A percentile compares a stretch with the other conserved stretches of the same genome.
phyloP scores from a whole-genome alignment of 2,797 vertebrate species.

The Mastacembelus armatus region DNA sequence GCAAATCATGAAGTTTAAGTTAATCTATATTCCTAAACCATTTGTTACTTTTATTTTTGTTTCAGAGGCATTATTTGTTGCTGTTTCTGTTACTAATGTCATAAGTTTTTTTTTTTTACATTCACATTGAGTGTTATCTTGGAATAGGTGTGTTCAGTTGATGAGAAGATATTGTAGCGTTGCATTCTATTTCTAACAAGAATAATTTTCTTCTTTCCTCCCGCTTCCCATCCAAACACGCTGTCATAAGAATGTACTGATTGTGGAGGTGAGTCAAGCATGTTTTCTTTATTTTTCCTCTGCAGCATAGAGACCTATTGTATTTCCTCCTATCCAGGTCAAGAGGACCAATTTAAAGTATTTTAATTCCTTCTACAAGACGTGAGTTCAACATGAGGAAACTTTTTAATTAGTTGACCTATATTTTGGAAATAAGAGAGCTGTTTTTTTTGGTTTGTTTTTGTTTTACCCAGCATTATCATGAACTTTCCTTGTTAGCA shows the following conservation, averaged over 20 bases:
- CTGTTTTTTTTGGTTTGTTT: slow-evolving; percentile 18
- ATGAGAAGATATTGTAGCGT: slow-evolving; percentile 22
- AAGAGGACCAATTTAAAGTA: slow-evolving; percentile 44
- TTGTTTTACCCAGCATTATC: no score
- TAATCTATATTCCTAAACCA: background rate
- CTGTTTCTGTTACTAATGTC: background rate
- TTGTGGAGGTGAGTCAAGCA: slow-evolving; percentile 84
- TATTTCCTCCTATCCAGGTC: slow-evolving; percentile 53
- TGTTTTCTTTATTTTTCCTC: slow-evolving; percentile 44
- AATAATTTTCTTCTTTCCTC: slow-evolving; percentile 51
- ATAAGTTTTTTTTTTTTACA: background rate
- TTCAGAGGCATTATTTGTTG: background rate
- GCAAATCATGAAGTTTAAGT: background rate
- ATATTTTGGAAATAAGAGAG: slow-evolving; percentile 43
- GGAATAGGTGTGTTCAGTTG: slow-evolving; percentile 19
- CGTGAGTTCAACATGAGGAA: slow-evolving; percentile 34
- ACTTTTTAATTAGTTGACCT: slow-evolving; percentile 63
- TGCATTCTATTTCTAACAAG: slow-evolving; percentile 49
- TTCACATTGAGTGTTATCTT: slow-evolving; percentile 8
- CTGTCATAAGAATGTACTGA: slow-evolving; percentile 82
- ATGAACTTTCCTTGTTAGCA: slow-evolving; percentile 22
- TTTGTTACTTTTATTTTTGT: background rate
- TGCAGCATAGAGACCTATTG: slow-evolving; percentile 36
- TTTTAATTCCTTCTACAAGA: slow-evolving; percentile 14
- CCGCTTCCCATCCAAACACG: slow-evolving; percentile 40